These are phyloP conservation scores for Drosophila basisetae DNA, from an alignment of 2,888 invertebrate genomes.

Conservation along the genomic window DNA sequence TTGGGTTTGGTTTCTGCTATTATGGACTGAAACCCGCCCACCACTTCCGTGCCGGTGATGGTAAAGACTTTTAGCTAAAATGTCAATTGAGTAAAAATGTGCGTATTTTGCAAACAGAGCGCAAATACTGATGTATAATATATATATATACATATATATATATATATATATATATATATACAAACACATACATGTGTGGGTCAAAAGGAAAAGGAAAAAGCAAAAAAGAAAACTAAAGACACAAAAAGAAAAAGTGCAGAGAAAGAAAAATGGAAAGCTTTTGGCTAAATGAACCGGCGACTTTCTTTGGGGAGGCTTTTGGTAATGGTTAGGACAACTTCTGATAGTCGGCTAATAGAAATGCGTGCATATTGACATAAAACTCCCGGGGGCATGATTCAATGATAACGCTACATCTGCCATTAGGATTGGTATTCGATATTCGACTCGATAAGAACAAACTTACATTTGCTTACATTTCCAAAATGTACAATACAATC, in stretches of 20 bases:
- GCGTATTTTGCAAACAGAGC: constrained; percentile 64
- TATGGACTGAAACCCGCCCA: constrained; percentile 42
- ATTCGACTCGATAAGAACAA: constrained; percentile 14
- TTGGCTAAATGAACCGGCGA: constrained; percentile 50
- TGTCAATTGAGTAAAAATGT: constrained; percentile 69
- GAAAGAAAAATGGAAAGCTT: constrained; percentile 53
- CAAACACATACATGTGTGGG: constrained; percentile 19
- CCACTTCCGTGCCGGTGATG: constrained; percentile 43
- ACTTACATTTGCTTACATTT: constrained; percentile 16
- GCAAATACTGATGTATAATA: constrained; percentile 50
- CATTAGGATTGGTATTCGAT: constrained; percentile 32
- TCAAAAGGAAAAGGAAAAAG: constrained; percentile 19
- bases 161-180: constrained; percentile 20
- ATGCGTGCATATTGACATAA: constrained; percentile 46
- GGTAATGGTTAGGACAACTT: constrained; percentile 39
- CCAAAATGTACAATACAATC: background rate
- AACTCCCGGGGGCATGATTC: constrained; percentile 55
- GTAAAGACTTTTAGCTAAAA: constrained; percentile 60
- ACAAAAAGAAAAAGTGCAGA: constrained; percentile 3
- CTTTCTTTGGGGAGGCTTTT: constrained; percentile 13
- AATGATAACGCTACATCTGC: constrained; percentile 46
- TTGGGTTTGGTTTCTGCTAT: constrained; percentile 4
- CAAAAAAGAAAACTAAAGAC: constrained; percentile 7
- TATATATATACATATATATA: constrained; percentile 16
- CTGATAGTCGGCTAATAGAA: constrained; percentile 59